A percentile compares a stretch with the other conserved stretches of the same genome.
Evolutionary conservation across 2,888 invertebrate species (phyloP).

Genomic region (Fragum fragum): DNA sequence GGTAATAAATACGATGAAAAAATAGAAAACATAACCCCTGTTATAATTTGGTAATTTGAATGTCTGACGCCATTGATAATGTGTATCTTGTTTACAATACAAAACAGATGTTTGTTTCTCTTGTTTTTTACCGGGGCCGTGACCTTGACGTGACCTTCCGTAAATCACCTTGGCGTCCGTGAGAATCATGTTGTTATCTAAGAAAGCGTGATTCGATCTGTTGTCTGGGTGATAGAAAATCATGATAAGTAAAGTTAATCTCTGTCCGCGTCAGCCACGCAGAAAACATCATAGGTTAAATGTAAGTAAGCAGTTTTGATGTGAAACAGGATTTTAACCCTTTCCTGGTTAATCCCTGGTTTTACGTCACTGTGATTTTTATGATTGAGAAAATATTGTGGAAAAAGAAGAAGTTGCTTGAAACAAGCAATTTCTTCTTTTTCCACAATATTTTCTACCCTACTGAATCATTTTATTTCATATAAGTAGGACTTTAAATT

Average conservation of each 20-base stretch:
- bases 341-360: no score
- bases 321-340: no score
- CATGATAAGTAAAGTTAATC: slow-evolving; percentile 16
- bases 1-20: slow-evolving; percentile 4
- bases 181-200: slow-evolving; percentile 8
- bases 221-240: slow-evolving; percentile 7
- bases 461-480: no score
- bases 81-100: slow-evolving; percentile 12
- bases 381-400: no score
- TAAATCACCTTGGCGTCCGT: slow-evolving; percentile 8
- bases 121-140: not conserved
- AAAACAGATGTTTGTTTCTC: slow-evolving; percentile 10
- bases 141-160: slow-evolving; percentile 19
- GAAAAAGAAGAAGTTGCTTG: no score
- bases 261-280: not conserved
- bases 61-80: slow-evolving; percentile 16
- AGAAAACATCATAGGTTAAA: not conserved
- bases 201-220: slow-evolving; percentile 21
- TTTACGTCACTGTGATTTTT: no score
- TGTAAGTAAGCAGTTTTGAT: no score
- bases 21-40: not conserved
- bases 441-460: no score
- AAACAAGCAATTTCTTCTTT: no score
- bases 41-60: slow-evolving; percentile 14
- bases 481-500: no score